Conservation (phyloP, 2,113 vertebrate genomes). For the Bos javanicus region DNA sequence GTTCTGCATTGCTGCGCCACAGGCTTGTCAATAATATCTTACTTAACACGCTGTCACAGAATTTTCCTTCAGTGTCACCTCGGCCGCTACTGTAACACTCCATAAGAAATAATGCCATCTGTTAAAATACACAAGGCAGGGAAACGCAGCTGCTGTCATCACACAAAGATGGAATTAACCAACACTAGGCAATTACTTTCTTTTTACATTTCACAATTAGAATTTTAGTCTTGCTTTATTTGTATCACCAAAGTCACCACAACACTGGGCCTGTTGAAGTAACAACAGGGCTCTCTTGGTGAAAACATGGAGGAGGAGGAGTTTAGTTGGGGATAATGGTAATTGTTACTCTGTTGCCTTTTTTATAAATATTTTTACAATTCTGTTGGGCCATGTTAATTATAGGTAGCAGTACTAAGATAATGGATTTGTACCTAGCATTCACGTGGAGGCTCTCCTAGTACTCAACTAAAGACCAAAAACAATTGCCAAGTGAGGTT, state of each 20-base stretch:
- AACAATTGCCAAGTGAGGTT: neutral
- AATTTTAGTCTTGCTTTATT: constrained; percentile 77
- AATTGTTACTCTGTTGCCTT: constrained; percentile 62
- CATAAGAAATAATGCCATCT: constrained; percentile 86
- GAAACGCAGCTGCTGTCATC: constrained; percentile 81
- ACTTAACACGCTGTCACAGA: constrained; percentile 82
- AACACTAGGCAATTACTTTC: constrained; percentile 76
- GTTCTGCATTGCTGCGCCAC: constrained; percentile 71
- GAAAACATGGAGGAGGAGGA: constrained; percentile 70
- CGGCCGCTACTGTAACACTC: constrained; percentile 81
- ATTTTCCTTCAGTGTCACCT: constrained; percentile 82
- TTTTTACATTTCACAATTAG: constrained; percentile 79
- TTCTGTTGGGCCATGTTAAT: constrained; percentile 48
- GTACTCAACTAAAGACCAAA: neutral
- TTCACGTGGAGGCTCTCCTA: neutral
- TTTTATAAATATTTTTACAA: constrained; percentile 52
- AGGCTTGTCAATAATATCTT: constrained; percentile 82
- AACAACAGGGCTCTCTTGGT: constrained; percentile 60
- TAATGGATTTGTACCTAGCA: constrained; percentile 13
- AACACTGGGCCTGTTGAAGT: constrained; percentile 59
- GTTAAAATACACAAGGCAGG: constrained; percentile 79
- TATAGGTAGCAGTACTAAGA: constrained; percentile 50
- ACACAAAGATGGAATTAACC: constrained; percentile 82
- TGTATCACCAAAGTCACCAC: constrained; percentile 70
- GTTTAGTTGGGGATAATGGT: constrained; percentile 48